These are phyloP conservation scores for Baronia brevicornis DNA, from an alignment of 2,888 invertebrate species.

Conservation along the genomic window DNA sequence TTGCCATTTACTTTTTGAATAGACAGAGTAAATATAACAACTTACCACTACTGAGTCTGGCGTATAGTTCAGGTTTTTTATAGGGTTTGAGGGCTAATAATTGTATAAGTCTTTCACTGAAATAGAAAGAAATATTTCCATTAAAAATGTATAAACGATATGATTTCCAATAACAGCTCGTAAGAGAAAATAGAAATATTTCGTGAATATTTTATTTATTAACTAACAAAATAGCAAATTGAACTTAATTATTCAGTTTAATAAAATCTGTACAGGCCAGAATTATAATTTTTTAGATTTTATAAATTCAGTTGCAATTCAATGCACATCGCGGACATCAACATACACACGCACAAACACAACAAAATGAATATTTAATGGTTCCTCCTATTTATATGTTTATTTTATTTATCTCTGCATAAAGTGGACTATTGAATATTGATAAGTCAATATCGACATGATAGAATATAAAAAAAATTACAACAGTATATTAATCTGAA, in stretches of 20 bases:
- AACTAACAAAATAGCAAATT: too few species aligned
- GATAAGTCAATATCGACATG: too few species aligned
- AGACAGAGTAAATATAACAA: conserved; percentile 21
- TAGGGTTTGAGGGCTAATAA: conserved; percentile 93
- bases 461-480: too few species aligned
- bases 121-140: conserved; percentile 52
- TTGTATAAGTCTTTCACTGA: conserved; percentile 95
- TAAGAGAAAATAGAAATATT: background rate
- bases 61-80: conserved; percentile 93
- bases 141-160: conserved; percentile 13
- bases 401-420: too few species aligned
- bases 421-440: too few species aligned
- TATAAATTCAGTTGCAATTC: too few species aligned
- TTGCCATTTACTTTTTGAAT: conserved; percentile 17
- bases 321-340: too few species aligned
- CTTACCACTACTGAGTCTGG: conserved; percentile 87
- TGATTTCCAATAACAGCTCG: background rate
- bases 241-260: background rate
- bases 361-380: too few species aligned
- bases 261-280: background rate
- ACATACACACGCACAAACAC: too few species aligned
- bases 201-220: background rate
- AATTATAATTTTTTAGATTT: too few species aligned
- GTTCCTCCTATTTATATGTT: too few species aligned
- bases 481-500: too few species aligned